These are phyloP conservation scores for Polypedilum pembai DNA, from an alignment of 1,140 invertebrate species.

Conservation along the genomic window DNA sequence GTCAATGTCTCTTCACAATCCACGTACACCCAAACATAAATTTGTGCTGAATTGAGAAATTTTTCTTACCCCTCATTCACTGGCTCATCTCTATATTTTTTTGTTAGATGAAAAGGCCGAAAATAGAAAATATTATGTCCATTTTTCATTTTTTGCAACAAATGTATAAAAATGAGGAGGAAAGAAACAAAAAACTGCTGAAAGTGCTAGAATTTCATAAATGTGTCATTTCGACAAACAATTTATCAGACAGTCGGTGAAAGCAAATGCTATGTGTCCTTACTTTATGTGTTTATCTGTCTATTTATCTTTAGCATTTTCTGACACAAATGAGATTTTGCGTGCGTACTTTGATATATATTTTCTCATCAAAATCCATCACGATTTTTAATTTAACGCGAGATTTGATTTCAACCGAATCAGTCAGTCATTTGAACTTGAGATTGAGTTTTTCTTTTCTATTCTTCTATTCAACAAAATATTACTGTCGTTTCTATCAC, in stretches of 20 bases:
- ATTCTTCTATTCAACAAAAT: neutral
- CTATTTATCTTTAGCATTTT: neutral
- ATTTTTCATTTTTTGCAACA: neutral
- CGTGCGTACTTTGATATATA: too few species aligned
- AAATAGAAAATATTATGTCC: slow-evolving; percentile 16
- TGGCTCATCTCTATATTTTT: too few species aligned
- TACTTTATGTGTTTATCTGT: neutral
- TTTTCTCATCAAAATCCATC: neutral
- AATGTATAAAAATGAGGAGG: neutral
- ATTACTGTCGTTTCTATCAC: neutral
- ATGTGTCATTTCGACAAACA: slow-evolving; percentile 17
- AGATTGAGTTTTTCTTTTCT: too few species aligned
- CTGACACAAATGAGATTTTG: neutral
- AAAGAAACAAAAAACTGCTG: neutral
- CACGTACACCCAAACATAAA: too few species aligned
- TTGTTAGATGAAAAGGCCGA: neutral
- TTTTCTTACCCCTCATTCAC: too few species aligned
- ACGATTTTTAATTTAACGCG: neutral
- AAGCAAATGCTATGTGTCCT: neutral
- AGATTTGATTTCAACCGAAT: neutral
- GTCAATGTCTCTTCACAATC: too few species aligned
- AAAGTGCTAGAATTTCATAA: neutral
- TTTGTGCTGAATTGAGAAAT: too few species aligned
- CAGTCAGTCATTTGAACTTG: neutral
- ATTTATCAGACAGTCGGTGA: slow-evolving; percentile 3